A percentile compares a stretch with the other conserved stretches of the same genome.
phyloP scores from a whole-genome alignment of 2,113 vertebrate genomes.

The Chiloscyllium plagiosum region DNA sequence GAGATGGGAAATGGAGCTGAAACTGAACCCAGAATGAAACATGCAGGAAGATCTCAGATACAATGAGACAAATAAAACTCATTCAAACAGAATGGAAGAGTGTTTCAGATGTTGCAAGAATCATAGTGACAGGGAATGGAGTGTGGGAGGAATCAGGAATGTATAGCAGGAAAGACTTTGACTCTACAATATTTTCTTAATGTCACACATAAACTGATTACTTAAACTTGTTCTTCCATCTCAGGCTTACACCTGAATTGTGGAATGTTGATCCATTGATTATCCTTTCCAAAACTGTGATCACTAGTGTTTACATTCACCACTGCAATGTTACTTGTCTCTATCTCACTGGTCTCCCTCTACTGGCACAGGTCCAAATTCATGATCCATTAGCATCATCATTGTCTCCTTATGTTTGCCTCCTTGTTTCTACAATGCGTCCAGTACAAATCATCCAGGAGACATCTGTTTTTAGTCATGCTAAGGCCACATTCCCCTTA shows the following conservation, averaged over 20 bases:
- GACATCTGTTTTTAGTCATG: not conserved
- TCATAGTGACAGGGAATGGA: not conserved
- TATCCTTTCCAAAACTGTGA: not conserved
- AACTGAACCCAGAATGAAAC: not conserved
- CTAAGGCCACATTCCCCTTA: not conserved
- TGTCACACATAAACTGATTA: not conserved
- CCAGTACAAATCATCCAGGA: not conserved
- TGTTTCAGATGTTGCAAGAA: not conserved
- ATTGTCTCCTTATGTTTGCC: not conserved
- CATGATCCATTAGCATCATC: not conserved
- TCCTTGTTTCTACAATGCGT: not conserved
- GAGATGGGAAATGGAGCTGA: not conserved
- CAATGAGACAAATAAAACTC: not conserved
- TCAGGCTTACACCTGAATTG: not conserved
- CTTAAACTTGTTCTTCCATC: not conserved
- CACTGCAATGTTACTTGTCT: not conserved
- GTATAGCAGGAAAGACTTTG: not conserved
- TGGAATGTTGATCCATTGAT: not conserved
- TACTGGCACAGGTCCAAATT: not conserved
- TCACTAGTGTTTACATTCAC: not conserved
- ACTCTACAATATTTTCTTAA: not conserved
- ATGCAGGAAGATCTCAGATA: not conserved
- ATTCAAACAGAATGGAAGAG: not conserved
- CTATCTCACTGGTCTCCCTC: not conserved
- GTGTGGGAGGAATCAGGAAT: not conserved